Evolutionary conservation across 1,140 invertebrate genomes (phyloP), one percentile per base, ranked within the genome.

Genomic region (Macrotrachela quadricornifera): DNA sequence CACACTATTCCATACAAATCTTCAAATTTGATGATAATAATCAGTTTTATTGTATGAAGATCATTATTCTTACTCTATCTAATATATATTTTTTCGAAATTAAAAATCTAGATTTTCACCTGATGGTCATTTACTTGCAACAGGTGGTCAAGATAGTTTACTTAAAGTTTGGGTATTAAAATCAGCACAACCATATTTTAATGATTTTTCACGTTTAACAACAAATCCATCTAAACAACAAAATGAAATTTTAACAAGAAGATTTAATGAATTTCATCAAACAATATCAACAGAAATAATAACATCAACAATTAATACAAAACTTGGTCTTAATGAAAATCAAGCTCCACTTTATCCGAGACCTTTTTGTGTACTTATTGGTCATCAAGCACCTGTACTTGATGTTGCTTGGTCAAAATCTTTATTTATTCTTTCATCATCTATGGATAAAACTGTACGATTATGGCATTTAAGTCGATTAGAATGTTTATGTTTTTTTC

Each of bases 401-500:
- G 91, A 96, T 68, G 80, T 96, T 0, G 86, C 85, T 9, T 95
- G 88, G 90, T 94, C 88, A 0, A 94, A 92, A 61, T 73, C 75
- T 68, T 95, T 95, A 65, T 97, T 97, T 65, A 79, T 96, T 42
- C 68, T 97, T 14, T 92, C 87, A 0, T 92, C 85, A 13, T 92
- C 87, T 9, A 96, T 96, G 87, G 91, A 96, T 71, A 90, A 94
- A 69, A 95, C 88, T 12, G 90, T 96, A 0, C 74, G 88, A 38
- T 71, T 96, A 43, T 97, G 91, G 91, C 92, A 97, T 65, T 87
- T 96, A 57, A 91, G 86, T 0, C 71, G 88, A 17, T 81, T 85
- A 62, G 91, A 96, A 68, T 97, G 92, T 65, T 75, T 97, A 0
- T 96, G 91, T 68, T 92, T 87, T 67, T 97, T 97, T 69, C 90